A percentile compares a stretch with the other conserved stretches of the same genome.
phyloP scores from a whole-genome alignment of 2,113 vertebrate species.

The Brachypodius melanocephalos region DNA sequence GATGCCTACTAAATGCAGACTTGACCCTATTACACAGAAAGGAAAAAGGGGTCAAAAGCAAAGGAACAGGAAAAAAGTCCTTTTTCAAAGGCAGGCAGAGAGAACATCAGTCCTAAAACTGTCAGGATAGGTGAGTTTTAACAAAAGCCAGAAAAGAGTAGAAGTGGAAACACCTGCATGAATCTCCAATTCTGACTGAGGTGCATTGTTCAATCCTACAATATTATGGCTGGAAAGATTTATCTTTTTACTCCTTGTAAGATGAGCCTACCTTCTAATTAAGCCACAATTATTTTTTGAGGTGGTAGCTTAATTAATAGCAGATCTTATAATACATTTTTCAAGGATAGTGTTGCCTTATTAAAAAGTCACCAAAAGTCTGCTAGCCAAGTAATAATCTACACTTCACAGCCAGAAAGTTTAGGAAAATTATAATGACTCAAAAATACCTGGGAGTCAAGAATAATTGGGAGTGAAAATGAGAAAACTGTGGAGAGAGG shows the following conservation, averaged over 20 bases:
- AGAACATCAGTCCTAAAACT: neutral
- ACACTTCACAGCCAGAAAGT: neutral
- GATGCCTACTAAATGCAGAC: neutral
- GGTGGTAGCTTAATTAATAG: neutral
- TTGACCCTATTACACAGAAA: neutral
- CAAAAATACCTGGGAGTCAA: neutral
- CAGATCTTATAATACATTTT: neutral
- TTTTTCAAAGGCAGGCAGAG: neutral
- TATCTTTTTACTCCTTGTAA: neutral
- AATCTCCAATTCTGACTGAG: neutral
- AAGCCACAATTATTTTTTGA: neutral
- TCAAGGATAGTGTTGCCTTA: neutral
- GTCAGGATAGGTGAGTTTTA: neutral
- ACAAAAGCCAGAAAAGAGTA: neutral
- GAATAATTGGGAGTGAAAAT: neutral
- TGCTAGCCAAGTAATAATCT: neutral
- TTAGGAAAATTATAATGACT: slow-evolving; percentile 9
- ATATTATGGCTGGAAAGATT: neutral
- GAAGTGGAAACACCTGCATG: neutral
- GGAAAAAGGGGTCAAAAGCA: neutral
- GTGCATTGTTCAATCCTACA: neutral
- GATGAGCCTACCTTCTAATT: neutral
- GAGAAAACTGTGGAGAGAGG: neutral
- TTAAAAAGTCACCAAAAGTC: slow-evolving; percentile 35
- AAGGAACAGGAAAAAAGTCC: neutral